These are phyloP conservation scores for Eulemur macaco DNA, from an alignment of 2,113 vertebrate genomes.

Conservation along the genomic window DNA sequence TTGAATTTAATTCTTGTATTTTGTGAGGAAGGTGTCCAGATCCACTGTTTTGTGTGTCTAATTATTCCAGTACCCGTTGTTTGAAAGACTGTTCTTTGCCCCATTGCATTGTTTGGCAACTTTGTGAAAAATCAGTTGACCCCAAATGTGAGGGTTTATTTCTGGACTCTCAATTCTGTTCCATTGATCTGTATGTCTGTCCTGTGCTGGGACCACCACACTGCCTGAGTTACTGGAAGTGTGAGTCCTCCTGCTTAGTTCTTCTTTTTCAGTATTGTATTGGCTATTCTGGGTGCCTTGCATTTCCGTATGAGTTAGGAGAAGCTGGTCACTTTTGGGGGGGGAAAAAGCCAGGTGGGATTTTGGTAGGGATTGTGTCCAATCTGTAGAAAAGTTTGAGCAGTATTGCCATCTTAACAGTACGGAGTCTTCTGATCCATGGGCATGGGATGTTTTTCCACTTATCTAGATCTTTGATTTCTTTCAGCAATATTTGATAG, in stretches of 20 bases:
- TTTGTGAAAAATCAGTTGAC: not conserved
- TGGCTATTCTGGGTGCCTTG: not conserved
- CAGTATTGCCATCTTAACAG: not conserved
- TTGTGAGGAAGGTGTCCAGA: not conserved
- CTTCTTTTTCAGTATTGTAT: not conserved
- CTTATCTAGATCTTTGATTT: not conserved
- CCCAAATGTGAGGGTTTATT: not conserved
- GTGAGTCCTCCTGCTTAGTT: not conserved
- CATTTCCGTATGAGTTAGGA: not conserved
- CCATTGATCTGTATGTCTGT: not conserved
- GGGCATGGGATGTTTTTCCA: not conserved
- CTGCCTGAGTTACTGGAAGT: not conserved
- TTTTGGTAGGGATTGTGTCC: not conserved
- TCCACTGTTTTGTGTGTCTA: not conserved
- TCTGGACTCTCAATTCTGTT: not conserved
- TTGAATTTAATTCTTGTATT: not conserved
- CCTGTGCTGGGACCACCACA: rapidly evolving
- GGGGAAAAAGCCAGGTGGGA: not conserved
- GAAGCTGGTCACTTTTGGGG: not conserved
- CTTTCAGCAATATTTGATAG: not conserved
- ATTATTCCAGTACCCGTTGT: not conserved
- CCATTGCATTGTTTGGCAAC: no score
- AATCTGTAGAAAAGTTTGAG: not conserved
- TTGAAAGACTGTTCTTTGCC: not conserved
- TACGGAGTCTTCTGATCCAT: not conserved